phyloP scores from a whole-genome alignment of 2,113 vertebrate species.

The Conger conger region DNA sequence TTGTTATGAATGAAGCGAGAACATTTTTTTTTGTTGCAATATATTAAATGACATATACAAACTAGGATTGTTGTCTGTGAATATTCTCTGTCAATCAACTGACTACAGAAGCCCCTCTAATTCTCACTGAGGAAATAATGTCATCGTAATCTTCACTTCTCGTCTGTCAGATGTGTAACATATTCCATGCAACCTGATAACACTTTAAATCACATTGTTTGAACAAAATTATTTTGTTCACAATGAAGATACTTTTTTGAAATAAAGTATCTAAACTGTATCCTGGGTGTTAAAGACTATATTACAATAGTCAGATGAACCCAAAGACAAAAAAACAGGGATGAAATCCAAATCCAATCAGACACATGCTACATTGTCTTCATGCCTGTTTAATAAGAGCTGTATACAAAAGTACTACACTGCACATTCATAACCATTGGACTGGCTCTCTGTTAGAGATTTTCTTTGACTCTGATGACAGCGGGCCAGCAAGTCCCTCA shows the following conservation, averaged over 20 bases:
- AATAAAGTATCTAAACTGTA: not conserved
- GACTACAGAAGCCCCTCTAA: not conserved
- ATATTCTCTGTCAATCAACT: not conserved
- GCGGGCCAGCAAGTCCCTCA: not conserved
- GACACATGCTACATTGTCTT: not conserved
- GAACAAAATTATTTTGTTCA: too few species aligned
- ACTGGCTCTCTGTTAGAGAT: constrained; percentile 9
- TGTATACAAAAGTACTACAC: not conserved
- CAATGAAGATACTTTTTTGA: not conserved
- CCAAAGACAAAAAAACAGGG: not conserved
- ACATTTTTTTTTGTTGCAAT: not conserved
- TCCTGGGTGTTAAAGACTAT: not conserved
- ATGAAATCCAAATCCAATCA: constrained; percentile 15
- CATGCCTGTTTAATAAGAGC: not conserved
- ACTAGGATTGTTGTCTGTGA: not conserved
- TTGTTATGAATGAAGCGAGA: too few species aligned
- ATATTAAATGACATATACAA: not conserved
- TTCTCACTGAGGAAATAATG: not conserved
- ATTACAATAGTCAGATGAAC: constrained; percentile 5
- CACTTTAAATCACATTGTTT: not conserved
- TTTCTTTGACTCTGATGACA: not conserved
- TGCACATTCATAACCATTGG: not conserved
- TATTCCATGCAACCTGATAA: not conserved
- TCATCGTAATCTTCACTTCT: not conserved
- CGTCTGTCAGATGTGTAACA: not conserved